phyloP scores from a whole-genome alignment of 2,113 vertebrate genomes.

The Marcusenius ussheri region DNA sequence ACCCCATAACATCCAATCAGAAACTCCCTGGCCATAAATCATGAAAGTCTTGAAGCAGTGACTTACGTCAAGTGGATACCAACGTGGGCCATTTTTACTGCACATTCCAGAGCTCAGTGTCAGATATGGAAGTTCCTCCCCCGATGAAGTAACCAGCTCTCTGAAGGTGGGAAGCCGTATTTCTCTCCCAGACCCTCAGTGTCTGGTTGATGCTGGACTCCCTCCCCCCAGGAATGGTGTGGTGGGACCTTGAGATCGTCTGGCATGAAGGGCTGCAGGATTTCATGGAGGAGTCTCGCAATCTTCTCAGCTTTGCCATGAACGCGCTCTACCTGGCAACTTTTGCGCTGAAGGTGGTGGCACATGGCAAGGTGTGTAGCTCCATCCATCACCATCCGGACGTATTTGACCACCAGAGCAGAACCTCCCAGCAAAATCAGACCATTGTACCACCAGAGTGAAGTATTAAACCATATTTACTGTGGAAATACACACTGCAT shows the following conservation, averaged over 20 bases:
- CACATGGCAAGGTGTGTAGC: conserved; percentile 80
- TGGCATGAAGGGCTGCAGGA: conserved; percentile 96
- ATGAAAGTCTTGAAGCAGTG: neutral
- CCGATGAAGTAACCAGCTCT: neutral
- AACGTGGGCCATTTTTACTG: neutral
- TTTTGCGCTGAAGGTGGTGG: conserved; percentile 90
- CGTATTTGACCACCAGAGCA: neutral
- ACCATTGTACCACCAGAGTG: neutral
- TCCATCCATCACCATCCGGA: neutral
- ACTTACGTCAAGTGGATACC: neutral
- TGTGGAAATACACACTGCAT: neutral
- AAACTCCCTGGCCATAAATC: neutral
- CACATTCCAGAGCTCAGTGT: neutral
- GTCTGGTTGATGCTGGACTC: conserved; percentile 25
- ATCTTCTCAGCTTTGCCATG: conserved; percentile 98
- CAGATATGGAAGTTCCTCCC: neutral
- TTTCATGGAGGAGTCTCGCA: conserved; percentile 90
- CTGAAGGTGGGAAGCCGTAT: conserved; percentile 4
- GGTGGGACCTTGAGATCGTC: conserved; percentile 92
- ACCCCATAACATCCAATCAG: neutral
- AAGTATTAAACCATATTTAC: neutral
- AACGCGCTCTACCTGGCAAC: conserved; percentile 94
- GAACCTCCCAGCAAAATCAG: neutral
- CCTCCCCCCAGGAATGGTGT: conserved; percentile 80
- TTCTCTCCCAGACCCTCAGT: neutral